phyloP scores from a whole-genome alignment of 2,797 vertebrate genomes.

The Malurus splendens region DNA sequence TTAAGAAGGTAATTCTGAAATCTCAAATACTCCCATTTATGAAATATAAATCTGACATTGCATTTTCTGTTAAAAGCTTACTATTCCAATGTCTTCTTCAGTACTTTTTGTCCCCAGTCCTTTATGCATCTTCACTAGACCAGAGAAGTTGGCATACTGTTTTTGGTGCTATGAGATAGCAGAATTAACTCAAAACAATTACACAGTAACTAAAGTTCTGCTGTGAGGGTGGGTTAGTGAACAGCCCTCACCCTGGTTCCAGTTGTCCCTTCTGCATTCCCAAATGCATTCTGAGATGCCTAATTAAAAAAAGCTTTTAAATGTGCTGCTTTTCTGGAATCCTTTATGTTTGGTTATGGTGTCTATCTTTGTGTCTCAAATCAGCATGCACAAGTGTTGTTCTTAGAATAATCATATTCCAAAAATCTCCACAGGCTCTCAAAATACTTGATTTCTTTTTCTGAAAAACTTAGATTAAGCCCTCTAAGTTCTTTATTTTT shows the following conservation, averaged over 20 bases:
- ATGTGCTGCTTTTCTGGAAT: neutral
- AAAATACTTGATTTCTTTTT: neutral
- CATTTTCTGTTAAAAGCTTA: neutral
- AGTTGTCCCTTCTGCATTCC: neutral
- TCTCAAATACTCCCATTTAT: neutral
- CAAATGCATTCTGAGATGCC: neutral
- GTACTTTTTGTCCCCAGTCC: neutral
- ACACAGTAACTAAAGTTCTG: neutral
- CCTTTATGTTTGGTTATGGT: neutral
- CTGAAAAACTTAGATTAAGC: neutral
- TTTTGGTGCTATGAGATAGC: neutral
- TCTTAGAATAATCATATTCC: neutral
- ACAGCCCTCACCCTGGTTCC: neutral
- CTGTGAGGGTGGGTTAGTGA: neutral
- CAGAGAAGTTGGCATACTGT: neutral
- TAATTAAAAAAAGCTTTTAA: neutral
- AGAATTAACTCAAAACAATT: neutral
- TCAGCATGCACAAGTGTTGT: neutral
- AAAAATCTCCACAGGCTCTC: neutral
- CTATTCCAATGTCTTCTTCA: neutral
- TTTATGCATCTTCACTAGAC: neutral
- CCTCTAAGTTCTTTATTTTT: neutral
- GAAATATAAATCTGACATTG: neutral
- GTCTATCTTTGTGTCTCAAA: neutral
- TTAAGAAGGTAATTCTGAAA: neutral